Evolutionary conservation across 2,888 invertebrate species (phyloP).

Genomic region (Eupithecia insigniata): DNA sequence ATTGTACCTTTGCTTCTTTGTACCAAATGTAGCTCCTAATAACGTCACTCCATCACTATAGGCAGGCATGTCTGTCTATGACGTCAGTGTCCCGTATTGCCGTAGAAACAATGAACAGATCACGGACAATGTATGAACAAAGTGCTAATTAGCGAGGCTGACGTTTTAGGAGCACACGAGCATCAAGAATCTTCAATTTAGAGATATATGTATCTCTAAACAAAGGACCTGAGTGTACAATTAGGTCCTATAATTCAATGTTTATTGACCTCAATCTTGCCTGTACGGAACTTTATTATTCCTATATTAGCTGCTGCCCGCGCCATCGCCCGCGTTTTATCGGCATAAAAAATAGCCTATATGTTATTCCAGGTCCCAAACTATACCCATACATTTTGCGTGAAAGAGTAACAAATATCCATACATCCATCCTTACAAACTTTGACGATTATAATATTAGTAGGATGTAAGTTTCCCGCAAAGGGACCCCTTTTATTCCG

Average conservation of each 20-base stretch:
- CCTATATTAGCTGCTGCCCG: too few relatives aligned
- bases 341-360: too few relatives aligned
- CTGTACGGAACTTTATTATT: neutral
- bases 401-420: too few relatives aligned
- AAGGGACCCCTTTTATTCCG: too few relatives aligned
- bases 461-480: too few relatives aligned
- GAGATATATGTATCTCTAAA: too few relatives aligned
- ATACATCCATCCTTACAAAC: too few relatives aligned
- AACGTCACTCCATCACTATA: slow-evolving; percentile 18
- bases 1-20: slow-evolving; percentile 6
- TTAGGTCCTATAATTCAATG: slow-evolving; percentile 18
- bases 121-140: slow-evolving; percentile 31
- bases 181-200: slow-evolving; percentile 28
- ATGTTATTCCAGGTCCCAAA: too few relatives aligned
- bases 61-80: slow-evolving; percentile 11
- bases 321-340: too few relatives aligned
- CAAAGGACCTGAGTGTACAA: too few relatives aligned
- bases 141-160: slow-evolving; percentile 40
- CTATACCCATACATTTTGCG: too few relatives aligned
- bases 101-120: slow-evolving; percentile 43
- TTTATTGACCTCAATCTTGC: neutral
- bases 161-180: slow-evolving; percentile 30
- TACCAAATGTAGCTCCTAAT: slow-evolving; percentile 3
- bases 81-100: slow-evolving; percentile 32
- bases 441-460: too few relatives aligned